phyloP scores from a whole-genome alignment of 2,797 vertebrate species.

The Hipposideros larvatus region DNA sequence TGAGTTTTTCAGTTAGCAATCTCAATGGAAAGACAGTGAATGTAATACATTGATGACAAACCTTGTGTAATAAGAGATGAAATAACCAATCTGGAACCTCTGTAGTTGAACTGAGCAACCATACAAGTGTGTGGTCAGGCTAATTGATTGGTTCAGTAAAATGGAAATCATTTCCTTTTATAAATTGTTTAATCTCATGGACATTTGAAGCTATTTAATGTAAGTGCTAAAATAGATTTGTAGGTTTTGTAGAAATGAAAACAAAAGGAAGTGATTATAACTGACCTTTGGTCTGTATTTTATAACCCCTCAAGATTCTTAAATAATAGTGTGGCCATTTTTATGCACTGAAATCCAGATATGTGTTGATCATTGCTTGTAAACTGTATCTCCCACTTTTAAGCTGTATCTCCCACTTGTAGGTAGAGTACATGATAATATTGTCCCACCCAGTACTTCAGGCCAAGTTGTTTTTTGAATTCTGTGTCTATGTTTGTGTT shows the following conservation, averaged over 20 bases:
- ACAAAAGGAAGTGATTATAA: neutral
- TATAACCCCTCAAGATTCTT: neutral
- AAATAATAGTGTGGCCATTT: constrained; percentile 4
- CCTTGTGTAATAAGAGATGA: neutral
- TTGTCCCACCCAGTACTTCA: neutral
- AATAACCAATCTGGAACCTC: neutral
- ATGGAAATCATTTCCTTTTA: neutral
- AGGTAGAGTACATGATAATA: neutral
- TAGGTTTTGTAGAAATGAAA: constrained; percentile 47
- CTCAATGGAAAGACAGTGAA: neutral
- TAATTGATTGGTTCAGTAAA: neutral
- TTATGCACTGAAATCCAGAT: neutral
- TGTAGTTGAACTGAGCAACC: neutral
- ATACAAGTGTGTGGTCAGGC: neutral
- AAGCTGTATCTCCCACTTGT: neutral
- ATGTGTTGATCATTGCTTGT: neutral
- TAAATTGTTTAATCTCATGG: neutral
- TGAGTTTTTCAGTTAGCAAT: neutral
- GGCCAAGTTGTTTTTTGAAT: neutral
- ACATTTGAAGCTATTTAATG: neutral
- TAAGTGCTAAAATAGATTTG: constrained; percentile 42
- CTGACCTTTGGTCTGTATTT: neutral
- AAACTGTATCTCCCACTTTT: neutral
- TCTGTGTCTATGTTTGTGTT: neutral
- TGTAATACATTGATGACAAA: neutral